Percentiles rank a stretch among this genome's conserved stretches.
Evolutionary conservation across 2,888 invertebrate genomes (phyloP).

Genomic region (Eupelmus urozonus): DNA sequence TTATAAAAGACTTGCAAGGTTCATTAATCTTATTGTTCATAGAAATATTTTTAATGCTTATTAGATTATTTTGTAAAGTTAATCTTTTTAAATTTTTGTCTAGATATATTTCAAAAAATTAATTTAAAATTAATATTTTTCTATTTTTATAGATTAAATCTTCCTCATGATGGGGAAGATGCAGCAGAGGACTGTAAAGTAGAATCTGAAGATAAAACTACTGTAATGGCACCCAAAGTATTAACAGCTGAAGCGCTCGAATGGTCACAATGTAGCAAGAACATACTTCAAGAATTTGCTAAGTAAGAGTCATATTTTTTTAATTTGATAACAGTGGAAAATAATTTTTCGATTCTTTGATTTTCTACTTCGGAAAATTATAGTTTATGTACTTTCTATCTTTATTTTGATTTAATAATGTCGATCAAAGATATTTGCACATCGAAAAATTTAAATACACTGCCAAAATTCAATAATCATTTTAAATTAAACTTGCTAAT

Average conservation of each 20-base stretch:
- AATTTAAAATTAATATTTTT: too few species aligned
- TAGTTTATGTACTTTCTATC: too few species aligned
- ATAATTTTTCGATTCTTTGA: neutral
- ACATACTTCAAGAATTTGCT: neutral
- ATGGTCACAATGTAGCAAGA: slow-evolving; percentile 20
- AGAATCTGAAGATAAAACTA: neutral
- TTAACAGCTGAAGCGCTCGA: neutral
- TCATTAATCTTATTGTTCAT: too few species aligned
- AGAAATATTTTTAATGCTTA: too few species aligned
- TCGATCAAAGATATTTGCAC: too few species aligned
- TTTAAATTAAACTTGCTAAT: neutral
- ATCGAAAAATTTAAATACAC: too few species aligned
- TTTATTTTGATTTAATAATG: too few species aligned
- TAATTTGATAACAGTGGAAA: neutral
- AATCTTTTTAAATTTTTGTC: too few species aligned
- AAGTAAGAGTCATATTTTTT: neutral
- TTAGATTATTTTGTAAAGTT: too few species aligned
- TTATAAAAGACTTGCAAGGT: too few species aligned
- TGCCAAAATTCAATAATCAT: neutral
- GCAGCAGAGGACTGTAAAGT: neutral
- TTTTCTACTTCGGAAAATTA: neutral
- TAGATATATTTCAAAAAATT: too few species aligned
- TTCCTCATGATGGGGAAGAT: slow-evolving; percentile 15
- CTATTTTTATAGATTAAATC: neutral
- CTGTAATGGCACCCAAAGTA: slow-evolving; percentile 4